Percentiles rank a stretch among this genome's conserved stretches.
Evolutionary conservation across 2,888 invertebrate genomes (phyloP).

Genomic region (Peribatodes rhomboidaria): DNA sequence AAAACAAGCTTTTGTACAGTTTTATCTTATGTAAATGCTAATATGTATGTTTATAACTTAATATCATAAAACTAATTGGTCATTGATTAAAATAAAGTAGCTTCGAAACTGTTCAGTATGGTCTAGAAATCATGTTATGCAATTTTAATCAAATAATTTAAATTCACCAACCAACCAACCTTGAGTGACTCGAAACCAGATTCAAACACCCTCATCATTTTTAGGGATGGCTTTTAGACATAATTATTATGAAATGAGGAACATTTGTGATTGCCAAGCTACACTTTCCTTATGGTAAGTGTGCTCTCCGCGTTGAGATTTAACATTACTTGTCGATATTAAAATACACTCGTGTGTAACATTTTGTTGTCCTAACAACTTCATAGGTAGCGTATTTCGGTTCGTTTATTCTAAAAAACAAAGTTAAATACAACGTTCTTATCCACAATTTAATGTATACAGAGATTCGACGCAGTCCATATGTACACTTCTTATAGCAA

Average conservation of each 20-base stretch:
- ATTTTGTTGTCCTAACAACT: not conserved
- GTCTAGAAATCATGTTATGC: not conserved
- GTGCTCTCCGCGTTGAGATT: too few relatives aligned
- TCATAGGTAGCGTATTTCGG: not conserved
- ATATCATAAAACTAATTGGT: constrained; percentile 42
- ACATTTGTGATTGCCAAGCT: too few relatives aligned
- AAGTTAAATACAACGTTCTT: constrained; percentile 34
- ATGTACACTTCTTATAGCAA: constrained; percentile 57
- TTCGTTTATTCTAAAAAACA: not conserved
- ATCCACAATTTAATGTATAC: constrained; percentile 32
- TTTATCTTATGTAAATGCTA: constrained; percentile 21
- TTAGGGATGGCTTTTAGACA: too few relatives aligned
- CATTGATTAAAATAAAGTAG: constrained; percentile 36
- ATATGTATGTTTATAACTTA: constrained; percentile 14
- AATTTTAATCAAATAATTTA: too few relatives aligned
- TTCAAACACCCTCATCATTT: too few relatives aligned
- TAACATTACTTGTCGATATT: too few relatives aligned
- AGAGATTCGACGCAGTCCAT: constrained; percentile 51
- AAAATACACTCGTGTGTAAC: too few relatives aligned
- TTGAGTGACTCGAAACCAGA: too few relatives aligned
- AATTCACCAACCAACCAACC: too few relatives aligned
- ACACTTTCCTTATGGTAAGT: too few relatives aligned
- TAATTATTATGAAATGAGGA: too few relatives aligned
- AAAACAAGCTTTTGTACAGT: constrained; percentile 48
- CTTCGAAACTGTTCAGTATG: not conserved